These are phyloP conservation scores for Eupristina koningsbergeri DNA, from an alignment of 1,140 invertebrate genomes.

Conservation along the genomic window DNA sequence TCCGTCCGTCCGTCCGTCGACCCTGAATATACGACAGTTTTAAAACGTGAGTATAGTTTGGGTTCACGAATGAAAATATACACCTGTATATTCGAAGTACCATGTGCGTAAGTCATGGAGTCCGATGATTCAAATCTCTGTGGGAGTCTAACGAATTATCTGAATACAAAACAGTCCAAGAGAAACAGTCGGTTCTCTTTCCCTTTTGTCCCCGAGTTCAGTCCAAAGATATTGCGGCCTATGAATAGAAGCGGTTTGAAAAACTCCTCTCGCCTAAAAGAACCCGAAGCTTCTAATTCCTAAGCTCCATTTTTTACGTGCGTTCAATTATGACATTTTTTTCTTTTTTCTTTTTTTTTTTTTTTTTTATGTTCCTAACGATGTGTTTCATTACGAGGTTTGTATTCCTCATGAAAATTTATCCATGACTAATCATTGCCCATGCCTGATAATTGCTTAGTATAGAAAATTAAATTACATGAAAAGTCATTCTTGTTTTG, in stretches of 20 bases:
- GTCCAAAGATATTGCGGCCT: not conserved
- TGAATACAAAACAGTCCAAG: conserved; percentile 15
- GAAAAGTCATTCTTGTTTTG: not conserved
- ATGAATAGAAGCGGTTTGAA: not conserved
- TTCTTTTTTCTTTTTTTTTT: too few relatives aligned
- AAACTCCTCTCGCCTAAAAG: not conserved
- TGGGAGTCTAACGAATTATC: conserved; percentile 32
- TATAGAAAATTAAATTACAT: not conserved
- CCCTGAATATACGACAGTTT: conserved; percentile 10
- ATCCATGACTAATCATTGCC: not conserved
- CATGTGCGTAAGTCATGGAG: not conserved
- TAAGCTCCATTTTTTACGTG: too few relatives aligned
- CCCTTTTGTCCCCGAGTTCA: not conserved
- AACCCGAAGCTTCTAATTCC: not conserved
- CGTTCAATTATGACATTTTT: too few relatives aligned
- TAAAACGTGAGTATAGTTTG: conserved; percentile 1
- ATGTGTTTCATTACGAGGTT: not conserved
- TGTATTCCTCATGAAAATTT: not conserved
- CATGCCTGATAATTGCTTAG: not conserved
- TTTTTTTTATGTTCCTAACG: not conserved
- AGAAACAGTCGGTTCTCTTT: conserved; percentile 11
- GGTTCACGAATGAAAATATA: not conserved
- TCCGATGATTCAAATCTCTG: conserved; percentile 4
- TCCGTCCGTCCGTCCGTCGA: too few relatives aligned
- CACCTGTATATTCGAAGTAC: not conserved